A percentile compares a stretch with the other conserved stretches of the same genome.
Evolutionary conservation across 2,797 vertebrate genomes (phyloP).

Genomic region (Eidolon dupreanum): DNA sequence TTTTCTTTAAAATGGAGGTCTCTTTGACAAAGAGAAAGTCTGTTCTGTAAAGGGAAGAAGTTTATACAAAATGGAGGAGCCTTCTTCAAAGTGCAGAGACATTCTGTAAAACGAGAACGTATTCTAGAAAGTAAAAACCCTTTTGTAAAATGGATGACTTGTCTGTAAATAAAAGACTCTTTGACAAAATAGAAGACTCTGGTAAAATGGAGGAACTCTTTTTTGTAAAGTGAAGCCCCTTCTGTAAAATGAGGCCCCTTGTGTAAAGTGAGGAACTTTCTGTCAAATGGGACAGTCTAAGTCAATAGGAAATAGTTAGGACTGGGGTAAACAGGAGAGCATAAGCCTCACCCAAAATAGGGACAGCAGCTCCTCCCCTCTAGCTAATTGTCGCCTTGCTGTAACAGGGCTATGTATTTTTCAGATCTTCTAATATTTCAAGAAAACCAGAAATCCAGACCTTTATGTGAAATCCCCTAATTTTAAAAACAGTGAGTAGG

Average conservation of each 20-base stretch:
- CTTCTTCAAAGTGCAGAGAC: slow-evolving; percentile 1
- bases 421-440: slow-evolving; percentile 31
- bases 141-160: slow-evolving; percentile 31
- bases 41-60: neutral
- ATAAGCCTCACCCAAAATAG: neutral
- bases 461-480: slow-evolving; percentile 5
- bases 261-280: neutral
- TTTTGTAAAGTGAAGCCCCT: neutral
- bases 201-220: slow-evolving; percentile 6
- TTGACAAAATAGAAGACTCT: neutral
- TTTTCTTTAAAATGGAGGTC: slow-evolving; percentile 8
- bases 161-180: slow-evolving; percentile 10
- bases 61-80: slow-evolving; percentile 24
- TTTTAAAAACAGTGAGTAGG: slow-evolving; percentile 6
- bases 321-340: neutral
- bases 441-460: slow-evolving; percentile 36
- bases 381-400: neutral
- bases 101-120: neutral
- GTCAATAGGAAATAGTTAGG: neutral
- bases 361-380: neutral
- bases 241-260: slow-evolving; percentile 4
- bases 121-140: slow-evolving; percentile 40
- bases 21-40: slow-evolving; percentile 11
- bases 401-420: neutral
- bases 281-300: neutral